Percentiles rank a stretch among this genome's conserved stretches.
Evolutionary conservation across 2,888 invertebrate species (phyloP).

Genomic region (Hipparchia sbordonii): DNA sequence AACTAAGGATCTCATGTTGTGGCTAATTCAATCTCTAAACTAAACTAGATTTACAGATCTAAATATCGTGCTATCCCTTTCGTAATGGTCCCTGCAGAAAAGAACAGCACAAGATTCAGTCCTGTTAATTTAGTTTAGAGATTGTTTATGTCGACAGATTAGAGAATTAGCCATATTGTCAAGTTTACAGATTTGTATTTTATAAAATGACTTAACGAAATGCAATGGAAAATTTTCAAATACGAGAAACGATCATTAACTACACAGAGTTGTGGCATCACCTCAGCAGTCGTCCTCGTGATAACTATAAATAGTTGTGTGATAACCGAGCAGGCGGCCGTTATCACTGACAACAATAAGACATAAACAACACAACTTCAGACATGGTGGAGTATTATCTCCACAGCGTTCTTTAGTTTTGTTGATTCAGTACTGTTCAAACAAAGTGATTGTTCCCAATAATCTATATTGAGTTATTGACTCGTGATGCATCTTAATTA

Average conservation of each 20-base stretch:
- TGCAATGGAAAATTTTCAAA: slow-evolving; percentile 35
- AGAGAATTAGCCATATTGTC: too few relatives aligned
- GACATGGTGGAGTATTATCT: slow-evolving; percentile 38
- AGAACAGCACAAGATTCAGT: too few relatives aligned
- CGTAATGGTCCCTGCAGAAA: too few relatives aligned
- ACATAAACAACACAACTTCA: slow-evolving; percentile 54
- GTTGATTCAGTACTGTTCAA: slow-evolving; percentile 4
- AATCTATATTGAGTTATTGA: slow-evolving; percentile 6
- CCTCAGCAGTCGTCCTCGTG: slow-evolving; percentile 45
- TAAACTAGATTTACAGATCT: background rate
- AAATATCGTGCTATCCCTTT: too few relatives aligned
- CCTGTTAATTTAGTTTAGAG: too few relatives aligned
- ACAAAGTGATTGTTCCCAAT: slow-evolving; percentile 10
- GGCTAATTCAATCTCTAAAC: too few relatives aligned
- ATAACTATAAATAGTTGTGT: slow-evolving; percentile 63
- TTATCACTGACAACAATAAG: slow-evolving; percentile 72
- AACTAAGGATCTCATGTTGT: background rate
- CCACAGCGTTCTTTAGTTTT: slow-evolving; percentile 22
- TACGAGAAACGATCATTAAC: slow-evolving; percentile 33
- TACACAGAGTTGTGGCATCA: slow-evolving; percentile 38
- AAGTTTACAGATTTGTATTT: too few relatives aligned
- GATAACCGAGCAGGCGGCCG: slow-evolving; percentile 60
- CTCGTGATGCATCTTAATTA: background rate
- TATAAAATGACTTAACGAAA: background rate
- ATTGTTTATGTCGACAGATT: too few relatives aligned